Base-by-base conservation (phyloP, 2,113 vertebrate species). In the Casuarius casuarius region DNA sequence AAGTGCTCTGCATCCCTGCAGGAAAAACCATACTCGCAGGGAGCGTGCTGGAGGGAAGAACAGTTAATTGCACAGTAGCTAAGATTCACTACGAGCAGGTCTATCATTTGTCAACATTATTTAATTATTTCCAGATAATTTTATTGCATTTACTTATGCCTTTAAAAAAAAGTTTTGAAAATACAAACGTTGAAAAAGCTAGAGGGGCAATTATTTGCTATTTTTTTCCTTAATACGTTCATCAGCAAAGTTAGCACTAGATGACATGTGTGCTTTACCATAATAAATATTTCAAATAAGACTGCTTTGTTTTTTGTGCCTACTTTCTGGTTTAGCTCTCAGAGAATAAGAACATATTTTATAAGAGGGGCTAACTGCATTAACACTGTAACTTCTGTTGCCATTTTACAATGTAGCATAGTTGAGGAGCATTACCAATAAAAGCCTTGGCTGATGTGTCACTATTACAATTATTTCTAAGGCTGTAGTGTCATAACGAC, bases 381-480 rank as follows among this genome's bases (percentile, higher is more conserved):
- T 65, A 0, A 4, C 62, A 59, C 38, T 65, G 25, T 70, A 87
- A 87, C 44, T 92, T 75, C 14, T 31, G 26, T 1, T 5, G 62
- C 17, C 71, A 71, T 73, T 71, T 74, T 29, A 84, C 49, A 85
- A 66, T 5, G 4, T 3, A 68, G 70, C 65, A 42, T 10, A 87
- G 76, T 54, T 51, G 52, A 82, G 31, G 15, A 73, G 54, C 13
- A n/a, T 62, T 40, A 72, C 22, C 21, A 94, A 88, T 44, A 77
- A 70, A 92, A 89, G 79, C 48, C 48, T 70, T 71, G n/a, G 33
- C 52, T 79, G n/a, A 13, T 84, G 77, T 96, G 61, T 81, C 94
- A 95, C 26, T 28, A 23, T 16, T 76, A 38, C 15, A 75, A 93
- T 81, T 44, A 75, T 94, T 95, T 66, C 77, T 85, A 88, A 80